phyloP scores from a whole-genome alignment of 2,888 invertebrate species.

The Apamea monoglypha region DNA sequence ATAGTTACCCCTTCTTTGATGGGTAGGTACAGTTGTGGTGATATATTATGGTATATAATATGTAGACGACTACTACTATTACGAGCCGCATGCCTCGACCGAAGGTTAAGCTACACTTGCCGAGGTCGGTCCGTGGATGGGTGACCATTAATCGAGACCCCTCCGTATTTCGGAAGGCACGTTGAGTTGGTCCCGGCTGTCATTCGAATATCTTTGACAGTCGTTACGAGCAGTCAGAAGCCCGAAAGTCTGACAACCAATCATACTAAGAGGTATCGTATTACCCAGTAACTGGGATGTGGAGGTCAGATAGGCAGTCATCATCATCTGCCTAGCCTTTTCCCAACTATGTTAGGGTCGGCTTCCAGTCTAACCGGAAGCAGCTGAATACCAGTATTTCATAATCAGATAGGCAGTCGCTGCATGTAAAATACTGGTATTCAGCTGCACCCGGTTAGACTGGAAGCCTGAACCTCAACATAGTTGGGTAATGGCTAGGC shows the following conservation, averaged over 20 bases:
- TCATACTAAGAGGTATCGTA: background rate
- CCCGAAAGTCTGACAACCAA: background rate
- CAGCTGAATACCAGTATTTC: no score
- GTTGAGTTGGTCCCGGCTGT: background rate
- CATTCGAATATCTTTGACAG: background rate
- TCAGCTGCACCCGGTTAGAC: background rate
- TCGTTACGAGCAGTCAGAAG: background rate
- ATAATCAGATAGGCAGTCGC: background rate
- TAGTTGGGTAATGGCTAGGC: background rate
- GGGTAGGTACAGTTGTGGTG: background rate
- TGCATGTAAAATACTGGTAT: background rate
- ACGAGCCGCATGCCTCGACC: background rate
- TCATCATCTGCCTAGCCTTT: no score
- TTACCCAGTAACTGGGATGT: background rate
- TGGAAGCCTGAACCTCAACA: background rate
- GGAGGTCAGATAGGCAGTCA: background rate
- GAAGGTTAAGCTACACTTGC: background rate
- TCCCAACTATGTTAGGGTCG: no score
- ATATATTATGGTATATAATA: background rate
- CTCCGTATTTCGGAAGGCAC: background rate
- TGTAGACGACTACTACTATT: no score
- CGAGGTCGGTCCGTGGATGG: background rate
- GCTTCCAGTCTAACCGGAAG: no score
- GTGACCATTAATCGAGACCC: background rate
- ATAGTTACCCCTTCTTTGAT: no score